Evolutionary conservation across 1,140 invertebrate species (phyloP).

Genomic region (Neodiprion lecontei): DNA sequence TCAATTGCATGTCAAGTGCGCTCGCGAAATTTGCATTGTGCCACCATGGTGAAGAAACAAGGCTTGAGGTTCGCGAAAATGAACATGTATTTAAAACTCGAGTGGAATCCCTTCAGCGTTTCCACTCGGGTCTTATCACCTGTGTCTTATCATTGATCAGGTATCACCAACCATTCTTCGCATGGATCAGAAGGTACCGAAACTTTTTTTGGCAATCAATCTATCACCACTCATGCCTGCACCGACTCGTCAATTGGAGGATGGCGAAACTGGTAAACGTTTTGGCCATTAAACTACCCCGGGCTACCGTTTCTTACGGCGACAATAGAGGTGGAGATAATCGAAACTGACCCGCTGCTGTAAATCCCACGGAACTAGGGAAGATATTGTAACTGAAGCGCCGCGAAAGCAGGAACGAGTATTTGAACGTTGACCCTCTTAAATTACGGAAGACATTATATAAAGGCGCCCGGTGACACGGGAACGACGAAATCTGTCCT

Average conservation of each 20-base stretch:
- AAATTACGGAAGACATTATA: background rate
- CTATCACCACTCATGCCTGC: too few relatives aligned
- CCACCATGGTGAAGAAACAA: background rate
- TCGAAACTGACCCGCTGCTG: background rate
- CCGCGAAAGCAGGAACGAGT: background rate
- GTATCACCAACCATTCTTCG: background rate
- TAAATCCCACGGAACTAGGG: too few relatives aligned
- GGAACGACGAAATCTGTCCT: background rate
- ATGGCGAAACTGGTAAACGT: too few relatives aligned
- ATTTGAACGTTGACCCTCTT: background rate
- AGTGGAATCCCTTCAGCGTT: too few relatives aligned
- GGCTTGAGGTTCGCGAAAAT: too few relatives aligned
- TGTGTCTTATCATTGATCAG: too few relatives aligned
- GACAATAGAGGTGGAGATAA: background rate
- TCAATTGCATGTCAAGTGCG: conserved; percentile 1
- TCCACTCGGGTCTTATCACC: too few relatives aligned
- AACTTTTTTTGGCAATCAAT: too few relatives aligned
- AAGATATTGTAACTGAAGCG: background rate
- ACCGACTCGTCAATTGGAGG: too few relatives aligned
- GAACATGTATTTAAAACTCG: too few relatives aligned
- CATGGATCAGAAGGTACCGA: too few relatives aligned
- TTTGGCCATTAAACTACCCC: background rate
- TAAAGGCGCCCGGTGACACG: background rate
- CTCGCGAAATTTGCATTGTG: background rate
- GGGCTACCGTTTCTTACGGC: background rate